Evolutionary conservation across 2,113 vertebrate species (phyloP).

Genomic region (Hippopotamus amphibius): DNA sequence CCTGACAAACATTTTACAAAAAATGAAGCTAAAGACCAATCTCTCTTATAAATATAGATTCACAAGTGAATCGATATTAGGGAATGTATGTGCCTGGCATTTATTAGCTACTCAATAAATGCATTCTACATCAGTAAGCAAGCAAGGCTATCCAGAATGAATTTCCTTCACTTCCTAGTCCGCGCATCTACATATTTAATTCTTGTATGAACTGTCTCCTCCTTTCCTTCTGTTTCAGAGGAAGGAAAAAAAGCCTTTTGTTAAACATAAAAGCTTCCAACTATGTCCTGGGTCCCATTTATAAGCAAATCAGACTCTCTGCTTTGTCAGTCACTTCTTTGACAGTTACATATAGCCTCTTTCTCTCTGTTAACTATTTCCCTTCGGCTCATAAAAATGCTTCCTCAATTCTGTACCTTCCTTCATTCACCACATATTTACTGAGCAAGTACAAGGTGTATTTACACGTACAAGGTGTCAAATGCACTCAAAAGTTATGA

Average conservation of each 20-base stretch:
- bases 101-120: constrained; percentile 48
- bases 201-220: background rate
- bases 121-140: background rate
- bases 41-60: constrained; percentile 32
- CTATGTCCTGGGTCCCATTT: background rate
- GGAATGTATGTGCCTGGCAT: background rate
- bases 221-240: background rate
- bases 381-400: background rate
- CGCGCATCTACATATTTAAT: background rate
- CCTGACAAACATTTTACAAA: constrained; percentile 53
- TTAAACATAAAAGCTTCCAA: constrained; percentile 29
- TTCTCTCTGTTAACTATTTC: background rate
- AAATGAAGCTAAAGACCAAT: constrained; percentile 20
- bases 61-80: background rate
- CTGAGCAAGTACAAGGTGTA: background rate
- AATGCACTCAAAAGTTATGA: background rate
- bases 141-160: background rate
- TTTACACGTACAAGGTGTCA: background rate
- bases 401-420: background rate
- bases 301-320: background rate
- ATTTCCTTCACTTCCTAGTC: background rate
- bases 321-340: background rate
- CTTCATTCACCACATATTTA: background rate
- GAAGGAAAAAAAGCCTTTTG: background rate
- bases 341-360: background rate